Evolutionary conservation across 2,888 invertebrate species (phyloP), one percentile per base, ranked within the genome.

Genomic region (Acanthococcus lagerstroemiae): DNA sequence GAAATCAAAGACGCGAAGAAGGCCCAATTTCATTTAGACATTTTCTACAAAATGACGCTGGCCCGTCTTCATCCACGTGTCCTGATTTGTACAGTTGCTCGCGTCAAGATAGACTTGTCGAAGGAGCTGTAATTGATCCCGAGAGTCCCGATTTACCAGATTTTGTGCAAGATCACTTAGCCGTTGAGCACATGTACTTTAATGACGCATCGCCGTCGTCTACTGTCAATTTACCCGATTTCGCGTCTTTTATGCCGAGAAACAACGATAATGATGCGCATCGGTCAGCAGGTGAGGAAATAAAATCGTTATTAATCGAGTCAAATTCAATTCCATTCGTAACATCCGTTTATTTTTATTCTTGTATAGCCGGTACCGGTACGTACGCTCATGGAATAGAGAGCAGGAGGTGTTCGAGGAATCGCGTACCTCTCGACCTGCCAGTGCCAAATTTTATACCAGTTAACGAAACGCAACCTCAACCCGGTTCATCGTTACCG

Each of bases 81-180:
- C 63, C 63, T 1, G 63, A 63, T 21, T 24, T 63, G 37, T 63
- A 63, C 54, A 50, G 52, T 37, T 63, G 50, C 19, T 52, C 63
- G 5, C 50, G 63, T 17, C 52, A 63, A 63, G 63, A 63, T 30
- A n/a, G 63, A n/a, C 25, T 54, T 4, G 30, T 30, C 21, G 63
- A 63, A 52, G 63, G 54, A 37, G 48, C 63, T 15, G 54, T 30
- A 2, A 25, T 54, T 6, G 63, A 63, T 52, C 63, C 63, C 0
- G 63, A 63, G 7, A 63, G 63, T 54, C 63, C 63, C 9, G 44
- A 52, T 63, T 69, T 73, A 19, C 91, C 91, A 0, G 91, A 91
- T 75, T 91, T 91, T 77, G 91, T 92, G 60, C 91, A 91, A 75
- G 91, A 91, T 76, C 91, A 91, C 76, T 82, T 90, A 76, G 81